These are phyloP conservation scores for Astropecten irregularis DNA, from an alignment of 53 echinoderm and acorn worm genomes.

Conservation along the genomic window DNA sequence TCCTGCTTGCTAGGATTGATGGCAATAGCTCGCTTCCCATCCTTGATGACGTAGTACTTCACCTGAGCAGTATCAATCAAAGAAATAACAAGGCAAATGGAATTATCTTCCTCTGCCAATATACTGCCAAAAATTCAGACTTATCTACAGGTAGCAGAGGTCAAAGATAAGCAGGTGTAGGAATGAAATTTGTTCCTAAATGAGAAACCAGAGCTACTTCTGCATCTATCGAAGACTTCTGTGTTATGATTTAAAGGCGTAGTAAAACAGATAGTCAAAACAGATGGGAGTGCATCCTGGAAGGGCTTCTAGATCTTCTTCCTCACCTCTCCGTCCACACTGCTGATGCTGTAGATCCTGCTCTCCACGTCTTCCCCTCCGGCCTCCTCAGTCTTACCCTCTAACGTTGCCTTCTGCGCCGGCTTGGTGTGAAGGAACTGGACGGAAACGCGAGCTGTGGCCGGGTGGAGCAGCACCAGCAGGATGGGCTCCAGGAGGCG, in stretches of 20 bases:
- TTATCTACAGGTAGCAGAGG: too few species aligned
- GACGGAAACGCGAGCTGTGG: constrained; percentile 89
- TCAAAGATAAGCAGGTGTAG: too few species aligned
- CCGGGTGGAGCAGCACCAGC: constrained; percentile 90
- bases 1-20: constrained; percentile 83
- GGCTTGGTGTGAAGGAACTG: constrained; percentile 90
- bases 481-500: constrained; percentile 94
- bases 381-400: constrained; percentile 43
- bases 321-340: constrained; percentile 85
- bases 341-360: constrained; percentile 88
- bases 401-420: constrained; percentile 39
- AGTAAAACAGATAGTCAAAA: too few species aligned
- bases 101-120: too few species aligned
- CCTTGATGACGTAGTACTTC: constrained; percentile 87
- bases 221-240: too few species aligned
- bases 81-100: background rate
- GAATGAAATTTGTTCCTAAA: too few species aligned
- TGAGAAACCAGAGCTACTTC: too few species aligned
- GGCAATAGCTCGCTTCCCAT: constrained; percentile 79
- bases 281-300: too few species aligned
- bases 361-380: constrained; percentile 78
- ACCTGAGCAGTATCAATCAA: constrained; percentile 5
- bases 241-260: too few species aligned
- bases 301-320: too few species aligned
- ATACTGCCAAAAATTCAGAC: too few species aligned